These are phyloP conservation scores for Drosophila pseudotakahashii DNA, from an alignment of 2,888 invertebrate species.

Conservation along the genomic window DNA sequence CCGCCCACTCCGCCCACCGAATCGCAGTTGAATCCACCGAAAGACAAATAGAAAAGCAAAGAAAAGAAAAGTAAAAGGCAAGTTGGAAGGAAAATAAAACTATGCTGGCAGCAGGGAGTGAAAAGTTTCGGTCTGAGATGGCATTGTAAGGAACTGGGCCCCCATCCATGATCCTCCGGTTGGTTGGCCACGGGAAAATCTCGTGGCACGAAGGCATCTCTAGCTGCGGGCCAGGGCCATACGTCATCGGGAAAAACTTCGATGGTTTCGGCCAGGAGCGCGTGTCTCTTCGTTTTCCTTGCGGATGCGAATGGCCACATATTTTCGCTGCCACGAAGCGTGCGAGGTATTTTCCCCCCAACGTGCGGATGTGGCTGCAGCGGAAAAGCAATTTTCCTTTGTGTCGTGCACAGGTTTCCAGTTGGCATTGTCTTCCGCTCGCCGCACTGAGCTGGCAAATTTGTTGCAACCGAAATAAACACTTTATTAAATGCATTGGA, in stretches of 20 bases:
- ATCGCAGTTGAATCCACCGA: slow-evolving; percentile 46
- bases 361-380: slow-evolving; percentile 27
- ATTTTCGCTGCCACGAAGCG: slow-evolving; percentile 74
- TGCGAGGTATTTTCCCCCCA: slow-evolving; percentile 68
- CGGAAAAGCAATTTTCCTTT: slow-evolving; percentile 81
- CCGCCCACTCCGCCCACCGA: slow-evolving; percentile 12
- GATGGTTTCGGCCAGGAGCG: slow-evolving; percentile 58
- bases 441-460: slow-evolving; percentile 74
- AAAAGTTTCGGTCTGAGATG: slow-evolving; percentile 49
- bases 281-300: slow-evolving; percentile 25
- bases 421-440: slow-evolving; percentile 68
- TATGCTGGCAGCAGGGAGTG: slow-evolving; percentile 54
- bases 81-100: slow-evolving; percentile 64
- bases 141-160: not conserved
- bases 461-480: slow-evolving; percentile 79
- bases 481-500: slow-evolving; percentile 82
- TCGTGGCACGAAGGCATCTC: slow-evolving; percentile 21
- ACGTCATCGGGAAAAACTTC: slow-evolving; percentile 71
- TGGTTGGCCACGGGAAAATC: not conserved
- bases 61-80: slow-evolving; percentile 62
- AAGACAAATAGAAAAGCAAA: slow-evolving; percentile 77
- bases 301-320: slow-evolving; percentile 53
- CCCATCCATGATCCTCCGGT: not conserved
- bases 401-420: slow-evolving; percentile 77
- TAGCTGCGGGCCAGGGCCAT: slow-evolving; percentile 33